Conservation (phyloP, 2,113 vertebrate species). For the Rhipidura dahli region DNA sequence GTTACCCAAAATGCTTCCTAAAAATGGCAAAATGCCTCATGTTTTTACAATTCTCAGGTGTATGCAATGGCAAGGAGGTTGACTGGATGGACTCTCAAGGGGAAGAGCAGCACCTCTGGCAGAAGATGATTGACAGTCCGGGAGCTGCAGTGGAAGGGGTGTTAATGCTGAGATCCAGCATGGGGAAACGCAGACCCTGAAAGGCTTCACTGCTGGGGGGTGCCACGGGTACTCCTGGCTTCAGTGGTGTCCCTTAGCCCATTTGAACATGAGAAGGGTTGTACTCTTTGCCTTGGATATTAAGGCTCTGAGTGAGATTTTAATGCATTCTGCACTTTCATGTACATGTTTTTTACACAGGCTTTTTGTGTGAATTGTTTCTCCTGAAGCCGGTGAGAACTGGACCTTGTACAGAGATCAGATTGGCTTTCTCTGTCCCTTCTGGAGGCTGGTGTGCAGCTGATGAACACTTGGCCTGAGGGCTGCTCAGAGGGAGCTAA, state of each 20-base stretch:
- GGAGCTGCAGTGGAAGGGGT: slow-evolving; percentile 87
- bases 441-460: neutral
- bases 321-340: slow-evolving; percentile 45
- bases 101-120: slow-evolving; percentile 91
- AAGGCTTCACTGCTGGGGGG: neutral
- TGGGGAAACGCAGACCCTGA: slow-evolving; percentile 82
- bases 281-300: neutral
- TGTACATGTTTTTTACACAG: neutral
- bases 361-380: neutral
- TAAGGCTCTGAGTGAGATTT: neutral
- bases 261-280: neutral
- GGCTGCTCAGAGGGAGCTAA: neutral
- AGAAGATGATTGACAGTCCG: slow-evolving; percentile 89
- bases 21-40: neutral
- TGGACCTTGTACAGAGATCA: neutral
- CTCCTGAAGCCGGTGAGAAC: neutral
- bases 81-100: slow-evolving; percentile 96
- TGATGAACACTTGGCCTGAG: neutral
- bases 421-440: neutral
- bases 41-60: slow-evolving; percentile 71
- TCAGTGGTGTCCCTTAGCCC: neutral
- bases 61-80: slow-evolving; percentile 88
- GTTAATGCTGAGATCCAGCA: slow-evolving; percentile 92
- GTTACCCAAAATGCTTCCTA: neutral
- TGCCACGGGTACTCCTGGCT: neutral